These are phyloP conservation scores for Atlantisia rogersi DNA, from an alignment of 2,113 vertebrate genomes.

Conservation along the genomic window DNA sequence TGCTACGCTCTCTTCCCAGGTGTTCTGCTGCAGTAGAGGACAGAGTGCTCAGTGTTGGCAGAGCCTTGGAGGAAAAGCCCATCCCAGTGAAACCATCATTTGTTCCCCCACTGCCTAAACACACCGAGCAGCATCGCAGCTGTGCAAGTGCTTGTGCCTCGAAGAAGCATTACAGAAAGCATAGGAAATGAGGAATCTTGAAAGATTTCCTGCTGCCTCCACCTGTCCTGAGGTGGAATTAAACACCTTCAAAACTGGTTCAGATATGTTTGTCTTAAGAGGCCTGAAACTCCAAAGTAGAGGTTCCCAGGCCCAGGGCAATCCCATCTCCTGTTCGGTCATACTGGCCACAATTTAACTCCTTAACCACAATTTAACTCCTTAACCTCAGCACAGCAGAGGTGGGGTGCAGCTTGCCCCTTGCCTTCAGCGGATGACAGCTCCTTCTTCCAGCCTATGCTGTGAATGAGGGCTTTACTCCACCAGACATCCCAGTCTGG, in stretches of 20 bases:
- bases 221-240: conserved; percentile 14
- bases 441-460: not conserved
- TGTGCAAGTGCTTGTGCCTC: not conserved
- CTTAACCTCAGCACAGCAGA: not conserved
- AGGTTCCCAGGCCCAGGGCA: not conserved
- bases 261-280: not conserved
- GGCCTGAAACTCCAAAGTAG: not conserved
- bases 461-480: not conserved
- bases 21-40: not conserved
- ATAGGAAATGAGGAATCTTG: not conserved
- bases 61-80: not conserved
- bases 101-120: not conserved
- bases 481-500: not conserved
- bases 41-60: not conserved
- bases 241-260: not conserved
- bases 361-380: not conserved
- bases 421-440: not conserved
- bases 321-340: not conserved
- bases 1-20: fast-evolving
- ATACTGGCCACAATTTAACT: not conserved
- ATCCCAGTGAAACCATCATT: not conserved
- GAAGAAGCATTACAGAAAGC: not conserved
- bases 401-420: not conserved
- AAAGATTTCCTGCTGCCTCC: conserved; percentile 18
- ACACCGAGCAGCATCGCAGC: not conserved